Evolutionary conservation across 2,113 vertebrate species (phyloP).

Genomic region (Coptodon rendalli): DNA sequence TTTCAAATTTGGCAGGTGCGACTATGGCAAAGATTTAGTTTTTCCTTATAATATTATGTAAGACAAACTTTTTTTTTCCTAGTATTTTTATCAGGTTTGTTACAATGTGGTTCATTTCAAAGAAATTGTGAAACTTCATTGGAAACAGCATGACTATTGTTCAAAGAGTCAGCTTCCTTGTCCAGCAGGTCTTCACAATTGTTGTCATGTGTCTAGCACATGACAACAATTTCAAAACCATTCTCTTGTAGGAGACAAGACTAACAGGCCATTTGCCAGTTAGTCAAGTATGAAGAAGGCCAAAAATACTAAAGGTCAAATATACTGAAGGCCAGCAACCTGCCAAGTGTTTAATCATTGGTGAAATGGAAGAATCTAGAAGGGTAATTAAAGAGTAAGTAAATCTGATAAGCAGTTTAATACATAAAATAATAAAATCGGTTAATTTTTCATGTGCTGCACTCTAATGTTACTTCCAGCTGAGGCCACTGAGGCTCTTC

Average conservation of each 20-base stretch:
- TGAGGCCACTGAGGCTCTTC: background rate
- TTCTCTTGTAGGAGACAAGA: background rate
- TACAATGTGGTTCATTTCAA: background rate
- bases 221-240: background rate
- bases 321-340: background rate
- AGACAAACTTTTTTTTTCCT: background rate
- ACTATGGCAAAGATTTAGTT: background rate
- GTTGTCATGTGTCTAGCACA: accelerated
- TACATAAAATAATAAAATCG: background rate
- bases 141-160: background rate
- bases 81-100: background rate
- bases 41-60: background rate
- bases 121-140: background rate
- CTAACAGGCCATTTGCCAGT: background rate
- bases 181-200: background rate
- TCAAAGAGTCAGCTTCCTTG: background rate
- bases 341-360: background rate
- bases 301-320: background rate
- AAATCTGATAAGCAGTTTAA: background rate
- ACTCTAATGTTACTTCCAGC: background rate
- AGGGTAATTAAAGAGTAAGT: background rate
- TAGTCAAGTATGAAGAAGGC: background rate
- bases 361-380: background rate
- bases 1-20: background rate
- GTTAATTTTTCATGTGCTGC: background rate